Conservation (phyloP, 2,888 invertebrate species). For the Tenthredo distinguenda region DNA sequence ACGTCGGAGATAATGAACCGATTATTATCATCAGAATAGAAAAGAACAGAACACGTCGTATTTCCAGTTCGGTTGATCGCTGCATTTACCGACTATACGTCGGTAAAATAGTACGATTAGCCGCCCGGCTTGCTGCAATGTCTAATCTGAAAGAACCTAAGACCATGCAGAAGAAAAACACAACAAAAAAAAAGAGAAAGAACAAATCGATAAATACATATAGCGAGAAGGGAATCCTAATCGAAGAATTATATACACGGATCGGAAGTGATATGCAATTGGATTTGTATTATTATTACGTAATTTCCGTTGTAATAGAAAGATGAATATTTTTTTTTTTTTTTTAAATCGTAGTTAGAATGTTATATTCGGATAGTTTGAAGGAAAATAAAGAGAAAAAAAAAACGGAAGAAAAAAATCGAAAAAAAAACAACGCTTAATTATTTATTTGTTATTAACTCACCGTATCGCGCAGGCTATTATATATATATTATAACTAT, state of each 20-base stretch:
- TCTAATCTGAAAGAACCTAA: background rate
- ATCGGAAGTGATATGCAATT: constrained; percentile 10
- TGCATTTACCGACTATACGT: background rate
- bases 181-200: background rate
- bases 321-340: background rate
- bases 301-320: constrained; percentile 17
- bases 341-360: background rate
- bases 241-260: background rate
- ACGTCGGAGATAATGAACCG: background rate
- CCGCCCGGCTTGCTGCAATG: background rate
- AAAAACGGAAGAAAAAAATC: background rate
- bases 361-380: background rate
- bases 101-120: background rate
- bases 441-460: background rate
- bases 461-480: background rate
- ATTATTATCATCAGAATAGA: background rate
- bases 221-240: background rate
- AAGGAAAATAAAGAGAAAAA: background rate
- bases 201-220: background rate
- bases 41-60: background rate
- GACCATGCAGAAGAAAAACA: background rate
- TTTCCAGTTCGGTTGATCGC: background rate
- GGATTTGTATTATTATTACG: constrained; percentile 5
- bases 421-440: background rate
- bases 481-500: background rate